Evolutionary conservation across 2,888 invertebrate genomes (phyloP).

Genomic region (Biston betularia): DNA sequence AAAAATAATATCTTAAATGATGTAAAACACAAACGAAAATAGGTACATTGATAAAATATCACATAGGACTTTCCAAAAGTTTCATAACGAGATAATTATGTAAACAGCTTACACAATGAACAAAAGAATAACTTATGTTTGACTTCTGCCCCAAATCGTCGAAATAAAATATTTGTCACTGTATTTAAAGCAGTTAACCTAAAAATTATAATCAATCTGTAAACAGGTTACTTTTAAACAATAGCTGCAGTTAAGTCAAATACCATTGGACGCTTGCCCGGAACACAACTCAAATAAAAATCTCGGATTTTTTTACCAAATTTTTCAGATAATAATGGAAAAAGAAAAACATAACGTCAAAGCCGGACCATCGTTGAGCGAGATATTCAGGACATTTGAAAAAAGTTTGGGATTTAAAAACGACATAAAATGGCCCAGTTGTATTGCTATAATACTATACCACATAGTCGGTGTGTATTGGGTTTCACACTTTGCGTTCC

Average conservation of each 20-base stretch:
- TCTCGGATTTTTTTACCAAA: conserved; percentile 35
- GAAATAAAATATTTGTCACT: conserved; percentile 30
- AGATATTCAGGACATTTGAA: conserved; percentile 66
- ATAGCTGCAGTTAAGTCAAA: conserved; percentile 38
- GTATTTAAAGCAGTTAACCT: conserved; percentile 37
- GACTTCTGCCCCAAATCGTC: conserved; percentile 33
- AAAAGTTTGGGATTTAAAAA: conserved; percentile 76
- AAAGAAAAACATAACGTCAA: conserved; percentile 50
- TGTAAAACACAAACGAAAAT: too few species aligned
- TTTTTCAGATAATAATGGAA: conserved; percentile 48
- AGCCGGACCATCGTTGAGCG: conserved; percentile 55
- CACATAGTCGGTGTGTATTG: conserved; percentile 74
- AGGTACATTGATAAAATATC: too few species aligned
- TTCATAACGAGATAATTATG: not conserved
- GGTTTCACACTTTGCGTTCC: conserved; percentile 74
- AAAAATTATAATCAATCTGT: conserved; percentile 31
- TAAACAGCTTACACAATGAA: conserved; percentile 44
- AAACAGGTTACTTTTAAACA: conserved; percentile 35
- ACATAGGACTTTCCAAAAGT: not conserved
- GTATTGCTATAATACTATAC: conserved; percentile 68
- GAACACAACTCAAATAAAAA: conserved; percentile 35
- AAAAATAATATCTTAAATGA: too few species aligned
- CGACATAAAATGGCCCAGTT: conserved; percentile 77
- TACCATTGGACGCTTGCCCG: conserved; percentile 30
- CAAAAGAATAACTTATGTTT: conserved; percentile 47